Percentiles rank a stretch among this genome's conserved stretches.
Conservation (phyloP, 2,888 invertebrate genomes). For the Ectemnius lituratus region DNA sequence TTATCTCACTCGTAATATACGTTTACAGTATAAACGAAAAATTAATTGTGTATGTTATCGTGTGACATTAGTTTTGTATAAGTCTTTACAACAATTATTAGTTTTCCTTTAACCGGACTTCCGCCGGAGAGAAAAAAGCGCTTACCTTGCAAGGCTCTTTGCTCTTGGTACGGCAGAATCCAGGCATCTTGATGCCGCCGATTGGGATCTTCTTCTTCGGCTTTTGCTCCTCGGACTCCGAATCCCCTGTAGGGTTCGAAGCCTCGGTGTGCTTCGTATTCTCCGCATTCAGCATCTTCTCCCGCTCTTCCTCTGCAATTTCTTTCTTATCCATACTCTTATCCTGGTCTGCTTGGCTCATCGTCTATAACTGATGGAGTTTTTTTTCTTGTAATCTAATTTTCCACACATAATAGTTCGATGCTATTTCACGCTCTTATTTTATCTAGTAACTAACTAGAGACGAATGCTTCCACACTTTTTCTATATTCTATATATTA, state of each 20-base stretch:
- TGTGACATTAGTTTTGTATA: too few relatives aligned
- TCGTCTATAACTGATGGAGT: constrained; percentile 27
- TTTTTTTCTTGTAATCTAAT: constrained; percentile 8
- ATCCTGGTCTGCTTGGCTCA: constrained; percentile 60
- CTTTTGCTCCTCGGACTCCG: constrained; percentile 78
- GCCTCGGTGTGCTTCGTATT: constrained; percentile 80
- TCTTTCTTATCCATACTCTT: constrained; percentile 75
- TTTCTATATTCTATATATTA: too few relatives aligned
- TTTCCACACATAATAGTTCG: not conserved
- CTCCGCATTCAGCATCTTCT: constrained; percentile 83
- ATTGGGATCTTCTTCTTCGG: constrained; percentile 89
- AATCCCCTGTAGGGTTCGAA: constrained; percentile 73
- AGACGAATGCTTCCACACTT: too few relatives aligned
- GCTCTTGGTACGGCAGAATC: constrained; percentile 89
- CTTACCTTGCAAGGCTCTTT: constrained; percentile 85
- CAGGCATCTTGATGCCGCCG: constrained; percentile 93
- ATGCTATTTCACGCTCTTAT: not conserved
- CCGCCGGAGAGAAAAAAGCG: not conserved
- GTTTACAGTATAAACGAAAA: too few relatives aligned
- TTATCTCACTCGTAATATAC: too few relatives aligned
- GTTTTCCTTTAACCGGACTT: too few relatives aligned
- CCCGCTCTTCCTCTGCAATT: constrained; percentile 78
- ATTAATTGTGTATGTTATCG: too few relatives aligned
- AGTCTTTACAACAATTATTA: too few relatives aligned
- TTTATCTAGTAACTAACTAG: too few relatives aligned